A percentile compares a stretch with the other conserved stretches of the same genome.
Conservation (phyloP, 2,888 invertebrate genomes). For the Eudemis profundana region DNA sequence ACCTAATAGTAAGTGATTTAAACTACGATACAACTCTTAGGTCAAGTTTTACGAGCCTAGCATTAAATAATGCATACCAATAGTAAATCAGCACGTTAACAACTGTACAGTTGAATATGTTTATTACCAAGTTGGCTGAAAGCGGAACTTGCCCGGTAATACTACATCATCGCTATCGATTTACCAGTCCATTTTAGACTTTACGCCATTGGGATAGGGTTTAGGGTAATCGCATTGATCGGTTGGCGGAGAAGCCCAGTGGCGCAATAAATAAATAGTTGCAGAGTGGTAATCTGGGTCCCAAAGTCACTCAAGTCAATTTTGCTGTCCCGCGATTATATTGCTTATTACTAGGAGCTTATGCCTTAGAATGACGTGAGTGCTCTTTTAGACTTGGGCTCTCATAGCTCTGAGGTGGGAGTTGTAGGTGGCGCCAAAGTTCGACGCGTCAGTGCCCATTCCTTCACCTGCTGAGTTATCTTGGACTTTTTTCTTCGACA, state of each 20-base stretch:
- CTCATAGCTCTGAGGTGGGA: background rate
- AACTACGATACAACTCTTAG: too few species aligned
- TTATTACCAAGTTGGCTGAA: conserved; percentile 61
- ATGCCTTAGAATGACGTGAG: background rate
- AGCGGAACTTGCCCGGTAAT: conserved; percentile 55
- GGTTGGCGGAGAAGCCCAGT: conserved; percentile 59
- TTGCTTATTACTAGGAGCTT: background rate
- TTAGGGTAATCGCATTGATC: conserved; percentile 21
- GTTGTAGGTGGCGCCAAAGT: conserved; percentile 62
- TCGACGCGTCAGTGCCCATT: conserved; percentile 60
- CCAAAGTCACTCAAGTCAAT: background rate
- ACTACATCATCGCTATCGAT: conserved; percentile 43
- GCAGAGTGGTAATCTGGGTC: conserved; percentile 52
- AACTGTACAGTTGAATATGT: conserved; percentile 63
- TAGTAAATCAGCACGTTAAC: conserved; percentile 59
- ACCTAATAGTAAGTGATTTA: too few species aligned
- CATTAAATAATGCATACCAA: conserved; percentile 61
- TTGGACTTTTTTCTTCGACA: conserved; percentile 63
- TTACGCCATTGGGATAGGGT: conserved; percentile 46
- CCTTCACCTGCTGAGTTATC: conserved; percentile 70
- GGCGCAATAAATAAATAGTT: conserved; percentile 79
- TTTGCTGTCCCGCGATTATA: background rate
- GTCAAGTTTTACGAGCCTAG: conserved; percentile 47
- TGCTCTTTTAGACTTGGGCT: background rate
- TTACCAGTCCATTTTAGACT: conserved; percentile 45